Conservation (phyloP, 2,797 vertebrate species). For the Buceros bicornis region DNA sequence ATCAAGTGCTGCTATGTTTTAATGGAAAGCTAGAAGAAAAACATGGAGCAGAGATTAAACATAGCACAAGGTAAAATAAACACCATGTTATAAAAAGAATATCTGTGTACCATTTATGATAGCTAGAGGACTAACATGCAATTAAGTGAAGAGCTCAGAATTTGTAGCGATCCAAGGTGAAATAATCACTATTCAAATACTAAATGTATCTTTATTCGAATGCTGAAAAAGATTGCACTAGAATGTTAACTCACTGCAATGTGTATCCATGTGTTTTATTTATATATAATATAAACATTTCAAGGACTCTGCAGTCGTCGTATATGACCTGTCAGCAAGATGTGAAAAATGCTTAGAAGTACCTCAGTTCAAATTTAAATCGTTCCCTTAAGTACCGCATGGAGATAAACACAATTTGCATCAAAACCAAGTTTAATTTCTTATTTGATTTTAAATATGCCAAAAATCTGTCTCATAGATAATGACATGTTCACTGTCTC, state of each 20-base stretch:
- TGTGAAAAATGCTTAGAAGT: background rate
- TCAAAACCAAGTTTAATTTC: background rate
- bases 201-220: background rate
- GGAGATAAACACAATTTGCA: background rate
- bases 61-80: background rate
- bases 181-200: background rate
- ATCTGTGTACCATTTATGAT: background rate
- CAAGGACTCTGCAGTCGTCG: background rate
- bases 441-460: background rate
- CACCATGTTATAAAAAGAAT: background rate
- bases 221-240: background rate
- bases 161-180: background rate
- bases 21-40: slow-evolving; percentile 30
- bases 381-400: background rate
- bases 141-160: background rate
- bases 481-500: background rate
- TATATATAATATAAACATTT: background rate
- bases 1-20: background rate
- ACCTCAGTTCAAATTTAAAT: background rate
- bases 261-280: background rate
- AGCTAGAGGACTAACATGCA: background rate
- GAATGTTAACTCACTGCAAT: background rate
- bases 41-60: background rate
- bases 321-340: background rate
- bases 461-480: background rate